A percentile compares a stretch with the other conserved stretches of the same genome.
Evolutionary conservation across 1,140 invertebrate species (phyloP).

Genomic region (Mactra quadrangularis): DNA sequence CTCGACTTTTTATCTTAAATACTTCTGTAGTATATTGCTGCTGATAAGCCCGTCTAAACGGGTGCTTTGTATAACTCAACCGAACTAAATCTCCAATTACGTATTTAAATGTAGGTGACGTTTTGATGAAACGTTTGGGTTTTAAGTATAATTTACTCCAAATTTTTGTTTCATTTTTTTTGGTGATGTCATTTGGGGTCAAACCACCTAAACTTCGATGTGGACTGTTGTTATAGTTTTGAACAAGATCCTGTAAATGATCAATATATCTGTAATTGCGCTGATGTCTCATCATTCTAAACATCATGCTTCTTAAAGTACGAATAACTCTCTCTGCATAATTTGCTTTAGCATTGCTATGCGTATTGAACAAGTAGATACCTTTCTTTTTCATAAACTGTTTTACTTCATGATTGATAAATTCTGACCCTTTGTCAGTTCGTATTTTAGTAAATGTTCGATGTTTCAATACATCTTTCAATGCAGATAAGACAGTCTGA

Average conservation of each 20-base stretch:
- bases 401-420: slow-evolving; percentile 40
- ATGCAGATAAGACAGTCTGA: slow-evolving; percentile 34
- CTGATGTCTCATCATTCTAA: slow-evolving; percentile 38
- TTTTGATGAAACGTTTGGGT: slow-evolving; percentile 24
- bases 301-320: slow-evolving; percentile 42
- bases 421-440: slow-evolving; percentile 56
- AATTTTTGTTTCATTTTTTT: slow-evolving; percentile 35
- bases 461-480: slow-evolving; percentile 34
- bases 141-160: slow-evolving; percentile 42
- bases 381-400: slow-evolving; percentile 29
- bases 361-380: slow-evolving; percentile 42
- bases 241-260: slow-evolving; percentile 24
- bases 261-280: slow-evolving; percentile 44
- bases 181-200: slow-evolving; percentile 33
- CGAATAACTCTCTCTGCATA: slow-evolving; percentile 50
- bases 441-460: slow-evolving; percentile 34
- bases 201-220: slow-evolving; percentile 47
- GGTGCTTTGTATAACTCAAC: slow-evolving; percentile 39
- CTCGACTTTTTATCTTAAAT: slow-evolving; percentile 41
- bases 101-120: too few relatives aligned
- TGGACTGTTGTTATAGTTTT: slow-evolving; percentile 51
- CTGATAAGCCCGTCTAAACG: slow-evolving; percentile 46
- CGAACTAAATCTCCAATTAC: slow-evolving; percentile 30
- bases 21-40: slow-evolving; percentile 53
- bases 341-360: slow-evolving; percentile 20